phyloP scores from a whole-genome alignment of 2,888 invertebrate genomes.

The Carpatolechia fugitivella region DNA sequence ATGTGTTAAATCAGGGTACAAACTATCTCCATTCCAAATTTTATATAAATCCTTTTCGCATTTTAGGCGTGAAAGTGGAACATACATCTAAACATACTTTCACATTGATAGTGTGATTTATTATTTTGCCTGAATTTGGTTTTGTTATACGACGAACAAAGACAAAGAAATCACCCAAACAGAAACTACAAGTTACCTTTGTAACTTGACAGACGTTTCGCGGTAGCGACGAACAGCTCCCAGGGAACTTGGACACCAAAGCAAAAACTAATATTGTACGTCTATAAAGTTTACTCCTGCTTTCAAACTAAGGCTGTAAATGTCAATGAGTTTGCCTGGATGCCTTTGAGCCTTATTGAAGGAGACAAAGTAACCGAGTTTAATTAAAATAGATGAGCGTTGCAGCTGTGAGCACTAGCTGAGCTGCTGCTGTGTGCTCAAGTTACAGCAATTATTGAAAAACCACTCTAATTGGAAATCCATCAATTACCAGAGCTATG shows the following conservation, averaged over 20 bases:
- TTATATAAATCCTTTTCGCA: no score
- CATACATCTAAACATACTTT: no score
- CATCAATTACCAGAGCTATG: background rate
- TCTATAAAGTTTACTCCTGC: background rate
- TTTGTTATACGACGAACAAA: no score
- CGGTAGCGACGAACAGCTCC: background rate
- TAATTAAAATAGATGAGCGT: slow-evolving; percentile 5
- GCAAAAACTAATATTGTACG: background rate
- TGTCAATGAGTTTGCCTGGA: background rate
- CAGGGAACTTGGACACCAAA: background rate
- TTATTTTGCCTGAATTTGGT: no score
- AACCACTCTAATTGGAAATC: background rate
- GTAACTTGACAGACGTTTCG: background rate
- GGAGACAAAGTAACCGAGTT: slow-evolving; percentile 4
- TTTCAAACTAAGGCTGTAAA: background rate
- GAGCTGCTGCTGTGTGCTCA: no score
- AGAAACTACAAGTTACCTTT: no score
- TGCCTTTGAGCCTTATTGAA: background rate
- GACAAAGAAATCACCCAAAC: no score
- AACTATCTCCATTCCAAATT: no score
- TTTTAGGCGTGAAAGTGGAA: no score
- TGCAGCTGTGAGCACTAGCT: background rate
- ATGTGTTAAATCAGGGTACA: no score
- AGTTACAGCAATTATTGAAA: slow-evolving; percentile 1
- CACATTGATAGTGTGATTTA: no score